phyloP scores from a whole-genome alignment of 2,888 invertebrate species.

The Stenodema calcarata region DNA sequence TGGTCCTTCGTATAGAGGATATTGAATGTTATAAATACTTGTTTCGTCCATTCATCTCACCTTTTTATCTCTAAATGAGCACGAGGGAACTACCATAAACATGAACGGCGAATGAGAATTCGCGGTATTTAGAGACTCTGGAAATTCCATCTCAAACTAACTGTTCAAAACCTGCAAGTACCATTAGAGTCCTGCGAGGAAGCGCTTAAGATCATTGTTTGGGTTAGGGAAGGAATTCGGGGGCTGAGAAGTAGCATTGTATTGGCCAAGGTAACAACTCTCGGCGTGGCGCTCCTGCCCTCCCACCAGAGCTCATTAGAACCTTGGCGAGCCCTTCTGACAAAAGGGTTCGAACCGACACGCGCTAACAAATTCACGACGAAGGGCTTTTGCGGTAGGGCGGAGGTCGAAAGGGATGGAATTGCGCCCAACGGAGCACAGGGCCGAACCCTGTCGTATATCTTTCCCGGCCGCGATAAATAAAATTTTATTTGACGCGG shows the following conservation, averaged over 20 bases:
- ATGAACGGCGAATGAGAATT: neutral
- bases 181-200: neutral
- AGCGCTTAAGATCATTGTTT: constrained; percentile 18
- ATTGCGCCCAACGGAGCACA: neutral
- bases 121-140: neutral
- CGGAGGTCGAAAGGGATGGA: neutral
- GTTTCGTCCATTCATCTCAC: neutral
- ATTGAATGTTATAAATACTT: neutral
- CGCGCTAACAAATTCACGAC: neutral
- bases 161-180: neutral
- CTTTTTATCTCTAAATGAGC: neutral
- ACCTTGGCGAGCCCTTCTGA: neutral
- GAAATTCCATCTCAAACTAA: neutral
- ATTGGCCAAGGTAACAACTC: constrained; percentile 18
- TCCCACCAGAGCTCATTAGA: neutral
- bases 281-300: neutral
- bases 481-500: constrained; percentile 18
- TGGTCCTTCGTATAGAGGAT: too few species aligned
- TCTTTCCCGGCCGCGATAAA: neutral
- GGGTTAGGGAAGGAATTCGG: neutral
- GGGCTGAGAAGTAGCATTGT: constrained; percentile 1
- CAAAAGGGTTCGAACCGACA: neutral
- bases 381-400: neutral
- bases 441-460: neutral
- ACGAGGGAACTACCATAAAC: neutral